Conservation (phyloP, 2,888 invertebrate species). For the Atethmia centrago region DNA sequence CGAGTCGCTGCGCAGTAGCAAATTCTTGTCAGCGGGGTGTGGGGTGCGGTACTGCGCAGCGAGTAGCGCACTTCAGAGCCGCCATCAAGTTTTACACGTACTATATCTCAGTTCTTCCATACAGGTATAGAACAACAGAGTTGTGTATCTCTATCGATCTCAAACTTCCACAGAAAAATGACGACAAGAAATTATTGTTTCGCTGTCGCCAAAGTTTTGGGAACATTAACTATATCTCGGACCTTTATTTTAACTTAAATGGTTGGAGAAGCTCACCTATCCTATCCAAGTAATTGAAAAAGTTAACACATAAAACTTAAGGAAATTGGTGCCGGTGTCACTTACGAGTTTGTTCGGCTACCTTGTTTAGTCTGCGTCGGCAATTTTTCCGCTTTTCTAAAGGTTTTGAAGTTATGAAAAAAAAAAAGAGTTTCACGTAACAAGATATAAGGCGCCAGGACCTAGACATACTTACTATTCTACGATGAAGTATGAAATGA, state of each 20-base stretch:
- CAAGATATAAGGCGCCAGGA: background rate
- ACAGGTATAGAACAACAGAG: background rate
- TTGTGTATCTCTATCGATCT: constrained; percentile 31
- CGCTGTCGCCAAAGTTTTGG: constrained; percentile 48
- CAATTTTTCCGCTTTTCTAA: constrained; percentile 30
- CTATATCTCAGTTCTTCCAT: background rate
- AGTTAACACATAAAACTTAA: constrained; percentile 77
- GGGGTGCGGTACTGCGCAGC: too few species aligned
- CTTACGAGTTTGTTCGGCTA: constrained; percentile 70
- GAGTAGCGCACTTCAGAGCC: too few species aligned
- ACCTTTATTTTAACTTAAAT: constrained; percentile 62
- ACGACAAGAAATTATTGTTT: constrained; percentile 51
- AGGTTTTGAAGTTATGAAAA: constrained; percentile 30
- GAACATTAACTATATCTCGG: constrained; percentile 57
- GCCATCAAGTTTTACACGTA: too few species aligned
- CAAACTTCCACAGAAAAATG: constrained; percentile 51
- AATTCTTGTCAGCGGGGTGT: too few species aligned
- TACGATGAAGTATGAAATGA: constrained; percentile 63
- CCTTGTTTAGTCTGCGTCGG: constrained; percentile 64
- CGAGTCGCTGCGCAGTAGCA: too few species aligned
- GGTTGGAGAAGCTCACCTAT: constrained; percentile 64
- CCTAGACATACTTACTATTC: background rate
- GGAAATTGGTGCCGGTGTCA: constrained; percentile 75
- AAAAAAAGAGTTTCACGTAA: constrained; percentile 26
- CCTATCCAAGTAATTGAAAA: constrained; percentile 77